Base-by-base conservation (phyloP, 2,113 vertebrate genomes). In the Nothocercus julius region DNA sequence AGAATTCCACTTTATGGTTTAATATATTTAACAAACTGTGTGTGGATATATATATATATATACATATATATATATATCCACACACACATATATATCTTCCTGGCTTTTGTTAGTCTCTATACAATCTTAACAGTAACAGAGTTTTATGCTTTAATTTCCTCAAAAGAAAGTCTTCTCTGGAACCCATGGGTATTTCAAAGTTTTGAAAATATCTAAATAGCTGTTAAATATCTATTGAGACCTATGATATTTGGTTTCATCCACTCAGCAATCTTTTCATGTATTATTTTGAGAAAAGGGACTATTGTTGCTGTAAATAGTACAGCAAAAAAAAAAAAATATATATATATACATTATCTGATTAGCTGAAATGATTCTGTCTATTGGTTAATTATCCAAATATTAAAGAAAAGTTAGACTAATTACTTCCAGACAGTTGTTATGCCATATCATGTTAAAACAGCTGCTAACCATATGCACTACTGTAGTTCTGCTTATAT, bases 381-480 rank as follows among this genome's bases (percentile, higher is more conserved):
- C 92, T 89, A 83, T 73, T 92, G 66, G 76, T 95, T 96, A 97
- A 96, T 96, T 94, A 96, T 54, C 53, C 77, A 90, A 95, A 93
- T 90, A 45, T 86, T 93, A 69, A 59, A 93, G 92, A 93, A 96
- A 93, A 96, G 74, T 92, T 89, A 70, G 67, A 17, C 40, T 97
- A 97, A 97, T 95, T 86, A 87, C 86, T 97, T 97, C 96, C 96
- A 97, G 95, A 90, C 86, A 95, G 81, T 96, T 94, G 83, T 72
- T 95, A 90, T 51, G 63, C 93, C 81, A 73, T 97, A 93, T 93
- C 93, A 96, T 93, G 86, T 93, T 95, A 92, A 95, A 94, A 94
- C 96, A 97, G 96, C 96, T 97, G 96, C 89, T 96, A 94, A 82
- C 96, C 96, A 97, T 95, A 97, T 95, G 95, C 92, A 95, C 93